phyloP scores from a whole-genome alignment of 30 jellyfish, hydroid and myxozoan genomes.

The Turritopsis rubra region DNA sequence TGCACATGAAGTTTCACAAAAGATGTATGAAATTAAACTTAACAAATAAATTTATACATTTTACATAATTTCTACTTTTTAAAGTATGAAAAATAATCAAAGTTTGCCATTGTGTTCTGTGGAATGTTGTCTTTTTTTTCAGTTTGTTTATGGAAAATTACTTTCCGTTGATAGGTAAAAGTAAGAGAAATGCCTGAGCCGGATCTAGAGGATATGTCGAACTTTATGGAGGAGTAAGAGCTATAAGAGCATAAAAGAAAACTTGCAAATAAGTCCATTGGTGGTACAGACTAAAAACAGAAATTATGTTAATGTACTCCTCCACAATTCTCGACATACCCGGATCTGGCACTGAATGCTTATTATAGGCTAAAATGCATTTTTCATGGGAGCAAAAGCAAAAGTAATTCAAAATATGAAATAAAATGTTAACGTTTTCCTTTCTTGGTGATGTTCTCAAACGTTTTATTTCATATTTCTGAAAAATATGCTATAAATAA shows the following conservation, averaged over 20 bases:
- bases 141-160: no score
- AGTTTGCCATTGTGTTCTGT: neutral
- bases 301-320: no score
- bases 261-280: no score
- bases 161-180: neutral
- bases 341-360: no score
- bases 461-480: neutral
- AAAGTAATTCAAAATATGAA: neutral
- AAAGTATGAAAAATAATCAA: neutral
- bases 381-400: neutral
- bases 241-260: no score
- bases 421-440: neutral
- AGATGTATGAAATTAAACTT: constrained; percentile 67
- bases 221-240: no score
- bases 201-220: no score
- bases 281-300: no score
- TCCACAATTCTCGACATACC: no score
- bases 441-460: neutral
- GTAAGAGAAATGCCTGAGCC: no score
- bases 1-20: constrained; percentile 80
- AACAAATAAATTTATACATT: neutral
- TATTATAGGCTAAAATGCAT: no score
- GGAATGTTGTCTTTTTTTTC: neutral
- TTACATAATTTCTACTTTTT: neutral
- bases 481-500: neutral